Evolutionary conservation across 2,797 vertebrate species (phyloP).

Genomic region (Notolepis coatsorum): DNA sequence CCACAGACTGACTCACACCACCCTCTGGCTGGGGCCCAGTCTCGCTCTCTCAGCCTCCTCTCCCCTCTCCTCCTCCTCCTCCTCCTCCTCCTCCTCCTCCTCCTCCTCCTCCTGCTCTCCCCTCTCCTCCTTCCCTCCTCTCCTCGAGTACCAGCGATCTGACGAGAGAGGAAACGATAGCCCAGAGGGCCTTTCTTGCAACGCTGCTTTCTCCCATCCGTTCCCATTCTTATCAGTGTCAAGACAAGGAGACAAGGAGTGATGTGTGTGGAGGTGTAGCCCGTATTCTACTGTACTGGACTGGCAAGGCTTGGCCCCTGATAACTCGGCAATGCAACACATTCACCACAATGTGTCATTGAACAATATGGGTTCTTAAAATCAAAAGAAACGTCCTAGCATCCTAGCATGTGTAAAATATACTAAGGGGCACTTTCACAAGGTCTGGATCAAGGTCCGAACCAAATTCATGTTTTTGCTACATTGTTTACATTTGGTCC

Average conservation of each 20-base stretch:
- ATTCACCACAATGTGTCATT: no score
- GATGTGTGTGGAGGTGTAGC: conserved; percentile 10
- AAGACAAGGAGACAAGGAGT: conserved; percentile 20
- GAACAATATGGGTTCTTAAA: no score
- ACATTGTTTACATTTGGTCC: no score
- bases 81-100: neutral
- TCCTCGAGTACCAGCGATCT: conserved; percentile 49
- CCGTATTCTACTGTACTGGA: conserved; percentile 1
- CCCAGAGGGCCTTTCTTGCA: conserved; percentile 59
- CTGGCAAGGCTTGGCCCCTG: no score
- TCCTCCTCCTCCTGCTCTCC: neutral
- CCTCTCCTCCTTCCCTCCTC: conserved; percentile 22
- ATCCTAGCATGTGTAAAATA: no score
- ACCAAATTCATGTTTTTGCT: no score
- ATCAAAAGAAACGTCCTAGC: no score
- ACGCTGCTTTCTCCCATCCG: conserved; percentile 62
- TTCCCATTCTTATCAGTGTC: conserved; percentile 49
- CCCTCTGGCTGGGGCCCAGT: conserved; percentile 72
- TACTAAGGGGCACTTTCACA: no score
- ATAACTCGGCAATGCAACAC: no score
- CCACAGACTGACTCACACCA: conserved; percentile 76
- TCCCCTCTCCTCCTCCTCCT: conserved; percentile 26
- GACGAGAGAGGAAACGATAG: conserved; percentile 63
- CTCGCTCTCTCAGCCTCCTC: conserved; percentile 63
- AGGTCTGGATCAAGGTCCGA: no score